phyloP scores from a whole-genome alignment of 2,113 vertebrate genomes.

The Tetrax tetrax region DNA sequence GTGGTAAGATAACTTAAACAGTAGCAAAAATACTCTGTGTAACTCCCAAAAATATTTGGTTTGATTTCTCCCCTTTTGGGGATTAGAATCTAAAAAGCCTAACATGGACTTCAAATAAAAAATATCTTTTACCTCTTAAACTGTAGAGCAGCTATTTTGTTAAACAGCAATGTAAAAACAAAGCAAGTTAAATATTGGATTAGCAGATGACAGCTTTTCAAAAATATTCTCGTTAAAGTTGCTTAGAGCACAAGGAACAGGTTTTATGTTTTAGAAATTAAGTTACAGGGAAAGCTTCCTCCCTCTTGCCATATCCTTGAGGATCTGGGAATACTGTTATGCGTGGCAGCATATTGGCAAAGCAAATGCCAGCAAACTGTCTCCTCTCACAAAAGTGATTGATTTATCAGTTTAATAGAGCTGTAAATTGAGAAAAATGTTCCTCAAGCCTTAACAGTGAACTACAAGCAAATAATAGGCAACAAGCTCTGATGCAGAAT shows the following conservation, averaged over 20 bases:
- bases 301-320: background rate
- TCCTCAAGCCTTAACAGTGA: background rate
- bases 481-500: conserved; percentile 13
- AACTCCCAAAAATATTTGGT: background rate
- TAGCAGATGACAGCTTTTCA: conserved; percentile 16
- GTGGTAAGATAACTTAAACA: background rate
- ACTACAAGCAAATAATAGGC: conserved; percentile 13
- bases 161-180: background rate
- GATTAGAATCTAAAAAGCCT: background rate
- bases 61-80: background rate
- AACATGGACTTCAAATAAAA: background rate
- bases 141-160: background rate
- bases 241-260: conserved; percentile 8
- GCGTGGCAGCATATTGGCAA: conserved; percentile 11
- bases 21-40: background rate
- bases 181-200: conserved; percentile 8
- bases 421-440: background rate
- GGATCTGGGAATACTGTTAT: background rate
- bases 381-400: conserved; percentile 11
- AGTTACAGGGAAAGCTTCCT: conserved; percentile 15
- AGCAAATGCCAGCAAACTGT: conserved; percentile 37
- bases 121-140: background rate
- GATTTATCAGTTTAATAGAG: conserved; percentile 49
- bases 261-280: conserved; percentile 22
- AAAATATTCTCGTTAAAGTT: conserved; percentile 38